These are phyloP conservation scores for Mizuhopecten yessoensis DNA, from an alignment of 1,140 invertebrate genomes.

Conservation along the genomic window DNA sequence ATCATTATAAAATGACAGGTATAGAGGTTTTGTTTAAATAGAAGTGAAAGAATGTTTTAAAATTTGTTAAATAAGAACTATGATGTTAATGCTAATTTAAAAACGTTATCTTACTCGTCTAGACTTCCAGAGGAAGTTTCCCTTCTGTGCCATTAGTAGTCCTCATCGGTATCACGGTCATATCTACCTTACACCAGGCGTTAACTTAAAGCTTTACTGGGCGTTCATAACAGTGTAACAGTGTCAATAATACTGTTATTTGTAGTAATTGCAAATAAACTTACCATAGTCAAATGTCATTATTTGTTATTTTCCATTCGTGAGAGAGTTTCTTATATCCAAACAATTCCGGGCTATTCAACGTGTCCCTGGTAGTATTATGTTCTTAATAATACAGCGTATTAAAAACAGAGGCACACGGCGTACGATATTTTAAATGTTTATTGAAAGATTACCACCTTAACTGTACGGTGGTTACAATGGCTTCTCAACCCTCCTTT, in stretches of 20 bases:
- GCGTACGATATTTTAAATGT: not conserved
- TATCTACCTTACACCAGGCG: not conserved
- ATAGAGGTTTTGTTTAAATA: not conserved
- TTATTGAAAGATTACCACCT: constrained; percentile 27
- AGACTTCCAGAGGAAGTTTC: not conserved
- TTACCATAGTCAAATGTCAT: constrained; percentile 21
- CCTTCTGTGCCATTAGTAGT: not conserved
- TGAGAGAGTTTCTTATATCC: not conserved
- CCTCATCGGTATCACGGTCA: not conserved
- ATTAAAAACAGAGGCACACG: not conserved
- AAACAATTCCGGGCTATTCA: not conserved
- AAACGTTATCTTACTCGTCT: not conserved
- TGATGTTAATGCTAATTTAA: not conserved
- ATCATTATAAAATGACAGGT: not conserved
- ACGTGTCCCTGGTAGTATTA: not conserved
- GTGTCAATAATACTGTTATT: not conserved
- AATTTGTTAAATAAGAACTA: not conserved
- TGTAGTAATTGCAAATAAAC: constrained; percentile 6
- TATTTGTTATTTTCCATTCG: constrained; percentile 21
- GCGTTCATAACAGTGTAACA: not conserved
- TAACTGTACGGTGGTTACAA: not conserved
- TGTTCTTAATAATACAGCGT: not conserved
- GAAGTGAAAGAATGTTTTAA: not conserved
- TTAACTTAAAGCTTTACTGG: not conserved
- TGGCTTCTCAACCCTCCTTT: not conserved